Evolutionary conservation across 2,888 invertebrate species (phyloP), one percentile per base, ranked within the genome.

Genomic region (Fragum sueziense): DNA sequence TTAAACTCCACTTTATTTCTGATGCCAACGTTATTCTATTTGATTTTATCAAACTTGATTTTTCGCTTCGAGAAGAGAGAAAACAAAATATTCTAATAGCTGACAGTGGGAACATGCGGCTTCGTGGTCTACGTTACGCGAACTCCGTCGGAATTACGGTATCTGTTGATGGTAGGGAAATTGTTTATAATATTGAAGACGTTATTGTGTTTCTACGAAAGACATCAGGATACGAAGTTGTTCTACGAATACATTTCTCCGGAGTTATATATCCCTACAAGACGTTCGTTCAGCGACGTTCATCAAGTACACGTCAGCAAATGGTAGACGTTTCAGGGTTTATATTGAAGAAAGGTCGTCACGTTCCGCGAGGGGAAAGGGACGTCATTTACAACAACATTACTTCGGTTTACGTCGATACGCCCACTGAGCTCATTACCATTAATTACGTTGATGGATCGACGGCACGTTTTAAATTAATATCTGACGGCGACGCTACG

Each of bases 21-120:
- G 74, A 80, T 22, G 61, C 79, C 3, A 84, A 84, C 37, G 74
- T 80, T 1, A 79, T 84, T 6, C 80, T 80, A 76, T 84, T 84
- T 72, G 84, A 84, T 37, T 84, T 84, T 34, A 52, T 84, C 4
- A 80, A 79, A 34, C 54, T 84, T 6, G 57, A 80, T 29, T 80
- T 74, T 57, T 74, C 65, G 4, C 41, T 72, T 9, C 20, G 74
- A 7, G 80, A 80, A 25, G 68, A 76, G 33, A 67, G 84, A 33
- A 73, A 73, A 29, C 47, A 29, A 11, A 79, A 76, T 22, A 29
- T 57, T 0, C 22, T 62, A 17, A 67, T 80, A 27, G 57, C 69
- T 0, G 31, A 65, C 33, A n/a, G 68, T 9, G 70, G 47, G 0
- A 59, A 62, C 7, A 62, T 72, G 61, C 73, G 74, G 34, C 25